phyloP scores from a whole-genome alignment of 1,140 invertebrate genomes.

The Trichogramma pretiosum region DNA sequence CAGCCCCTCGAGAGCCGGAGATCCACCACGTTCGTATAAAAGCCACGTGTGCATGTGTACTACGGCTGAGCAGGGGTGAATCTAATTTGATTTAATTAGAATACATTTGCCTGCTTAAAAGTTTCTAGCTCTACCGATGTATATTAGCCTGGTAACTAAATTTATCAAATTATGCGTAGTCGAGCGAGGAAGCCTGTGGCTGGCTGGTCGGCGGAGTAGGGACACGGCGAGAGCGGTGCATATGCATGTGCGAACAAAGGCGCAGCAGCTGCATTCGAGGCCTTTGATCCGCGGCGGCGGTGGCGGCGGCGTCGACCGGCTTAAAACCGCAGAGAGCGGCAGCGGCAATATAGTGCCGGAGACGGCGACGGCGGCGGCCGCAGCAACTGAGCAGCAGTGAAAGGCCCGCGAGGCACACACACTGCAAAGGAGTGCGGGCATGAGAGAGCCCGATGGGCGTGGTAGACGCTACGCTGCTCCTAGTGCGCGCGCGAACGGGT shows the following conservation, averaged over 20 bases:
- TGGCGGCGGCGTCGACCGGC: not conserved
- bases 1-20: too few relatives aligned
- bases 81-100: constrained; percentile 40
- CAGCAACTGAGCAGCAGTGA: not conserved
- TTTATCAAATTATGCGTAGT: constrained; percentile 38
- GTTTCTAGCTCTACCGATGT: constrained; percentile 28
- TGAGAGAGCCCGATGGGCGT: constrained; percentile 16
- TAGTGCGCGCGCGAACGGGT: too few relatives aligned
- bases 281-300: not conserved
- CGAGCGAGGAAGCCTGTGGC: not conserved
- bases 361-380: not conserved
- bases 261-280: too few relatives aligned
- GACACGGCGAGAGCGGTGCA: too few relatives aligned
- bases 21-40: too few relatives aligned
- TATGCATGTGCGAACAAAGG: too few relatives aligned
- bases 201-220: not conserved
- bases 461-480: constrained; percentile 17
- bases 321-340: not conserved
- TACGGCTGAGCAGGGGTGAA: too few relatives aligned
- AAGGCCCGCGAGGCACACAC: not conserved
- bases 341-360: not conserved
- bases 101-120: constrained; percentile 37
- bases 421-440: not conserved
- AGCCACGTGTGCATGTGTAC: too few relatives aligned
- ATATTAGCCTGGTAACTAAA: constrained; percentile 38